Base-by-base conservation (phyloP, 2,113 vertebrate genomes). In the Dolichallabes microphthalmus region DNA sequence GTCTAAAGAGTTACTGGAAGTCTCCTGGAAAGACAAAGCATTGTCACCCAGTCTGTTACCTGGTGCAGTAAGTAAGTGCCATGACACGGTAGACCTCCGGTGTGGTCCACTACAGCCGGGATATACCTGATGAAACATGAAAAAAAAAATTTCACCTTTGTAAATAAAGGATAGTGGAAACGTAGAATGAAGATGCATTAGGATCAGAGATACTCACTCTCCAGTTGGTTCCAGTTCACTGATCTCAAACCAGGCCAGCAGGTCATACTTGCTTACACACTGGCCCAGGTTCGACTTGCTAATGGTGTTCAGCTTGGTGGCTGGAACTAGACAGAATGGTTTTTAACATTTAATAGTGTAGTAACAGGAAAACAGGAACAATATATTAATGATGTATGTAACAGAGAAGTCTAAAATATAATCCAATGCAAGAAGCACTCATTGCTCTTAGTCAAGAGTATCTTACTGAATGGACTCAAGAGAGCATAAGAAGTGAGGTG, bases 201-300 rank as follows among this genome's bases (percentile, higher is more conserved):
- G 0, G 19, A 13, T 71, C 85, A 60, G 53, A 0, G 55, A 39
- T 2, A 97, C 98, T 98, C 93, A 99, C 98, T 99, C 98, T 94
- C 98, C 98, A 0, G 98, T 99, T 27, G 98, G 97, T 92, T 99
- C 98, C 94, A 99, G 91, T 84, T 99, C 98, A 20, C 97, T 99
- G 95, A 99, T 99, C 94, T 99, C 98, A 92, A 99, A 98, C 98
- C 98, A 99, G 63, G 98, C 97, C 60, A 99, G 95, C 75, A 99
- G 96, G 88, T 99, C 98, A 0, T 99, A 99, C 87, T 99, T 99
- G 96, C 97, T 98, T 94, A 98, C 94, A 25, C 97, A 98, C 91
- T 99, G 98, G 84, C 98, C 97, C 90, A 98, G 91, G 93, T 94
- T 98, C 80, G 96, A 96, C 92, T 99, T 98, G 92, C 94, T 97